Evolutionary conservation across 2,888 invertebrate genomes (phyloP).

Genomic region (Cantharis rufa): DNA sequence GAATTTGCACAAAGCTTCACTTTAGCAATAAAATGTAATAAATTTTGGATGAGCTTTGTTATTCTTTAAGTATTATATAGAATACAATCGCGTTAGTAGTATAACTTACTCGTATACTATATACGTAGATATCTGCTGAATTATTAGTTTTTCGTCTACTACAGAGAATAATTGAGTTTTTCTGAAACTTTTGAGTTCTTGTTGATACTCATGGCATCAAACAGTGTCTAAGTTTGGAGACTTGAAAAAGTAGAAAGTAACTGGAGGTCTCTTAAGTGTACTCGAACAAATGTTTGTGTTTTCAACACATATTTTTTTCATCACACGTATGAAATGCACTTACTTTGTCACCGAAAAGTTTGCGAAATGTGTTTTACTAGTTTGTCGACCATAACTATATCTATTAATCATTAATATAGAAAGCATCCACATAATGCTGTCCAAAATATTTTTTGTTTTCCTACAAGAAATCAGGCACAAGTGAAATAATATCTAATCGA

Average conservation of each 20-base stretch:
- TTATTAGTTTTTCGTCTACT: neutral
- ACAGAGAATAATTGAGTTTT: neutral
- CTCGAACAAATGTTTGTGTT: constrained; percentile 24
- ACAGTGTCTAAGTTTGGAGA: constrained; percentile 10
- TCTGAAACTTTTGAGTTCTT: neutral
- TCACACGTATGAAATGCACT: constrained; percentile 15
- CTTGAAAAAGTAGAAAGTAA: constrained; percentile 19
- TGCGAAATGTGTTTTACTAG: neutral
- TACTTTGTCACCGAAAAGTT: neutral
- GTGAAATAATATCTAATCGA: neutral
- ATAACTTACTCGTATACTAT: neutral
- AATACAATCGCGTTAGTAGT: neutral
- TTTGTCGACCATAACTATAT: neutral
- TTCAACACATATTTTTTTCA: constrained; percentile 27
- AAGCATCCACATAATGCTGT: neutral
- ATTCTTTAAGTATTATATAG: neutral
- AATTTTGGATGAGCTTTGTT: constrained; percentile 5
- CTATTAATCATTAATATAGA: neutral
- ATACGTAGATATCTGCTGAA: neutral
- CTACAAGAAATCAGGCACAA: neutral
- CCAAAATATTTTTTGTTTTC: neutral
- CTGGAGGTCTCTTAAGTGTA: constrained; percentile 28
- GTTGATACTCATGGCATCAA: constrained; percentile 9
- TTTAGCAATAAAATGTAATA: constrained; percentile 27
- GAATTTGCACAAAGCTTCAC: constrained; percentile 29